Evolutionary conservation across 2,113 vertebrate genomes (phyloP), one percentile per base, ranked within the genome.

Genomic region (Arothron firmamentum): DNA sequence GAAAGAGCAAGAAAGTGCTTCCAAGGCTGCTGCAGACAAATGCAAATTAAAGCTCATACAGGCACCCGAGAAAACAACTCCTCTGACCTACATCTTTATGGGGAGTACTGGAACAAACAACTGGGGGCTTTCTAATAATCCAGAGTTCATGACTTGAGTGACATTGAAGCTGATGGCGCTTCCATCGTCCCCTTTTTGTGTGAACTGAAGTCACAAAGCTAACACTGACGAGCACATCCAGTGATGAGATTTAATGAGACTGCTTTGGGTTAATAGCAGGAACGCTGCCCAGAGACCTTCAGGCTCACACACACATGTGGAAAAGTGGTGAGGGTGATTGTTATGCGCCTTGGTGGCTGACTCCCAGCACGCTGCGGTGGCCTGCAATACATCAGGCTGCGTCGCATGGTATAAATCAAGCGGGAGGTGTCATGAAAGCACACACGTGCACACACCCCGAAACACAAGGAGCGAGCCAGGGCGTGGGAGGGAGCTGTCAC

Each of bases 341-440:
- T 63, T 65, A 21, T 56, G 62, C 67, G 73, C 79, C 83, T 75
- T 78, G 77, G 57, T 73, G 73, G 72, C 58, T 67, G 75, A 74
- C 74, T 87, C 80, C 78, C 77, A 64, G 62, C 65, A 57, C 48
- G 68, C 59, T 28, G 46, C 56, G 67, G 62, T 72, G 64, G 79
- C 77, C 77, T 9, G 67, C 67, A 76, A 73, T 8, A 82, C 82
- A 79, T 71, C 75, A 77, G 61, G 65, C 71, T 73, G 49, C 61
- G 66, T 80, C 83, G 75, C 65, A 79, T 66, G 69, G 71, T 72
- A 74, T 81, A 75, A 79, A 78, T 81, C 76, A 77, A 16, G 49
- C 59, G 63, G 71, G 80, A 70, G 77, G 70, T 74, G 65, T 79
- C 80, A 71, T 73, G 62, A 56, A 69, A 65, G 42, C 25, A 77